These are phyloP conservation scores for Aspidiotus destructor DNA, from an alignment of 2,888 invertebrate genomes.

Conservation along the genomic window DNA sequence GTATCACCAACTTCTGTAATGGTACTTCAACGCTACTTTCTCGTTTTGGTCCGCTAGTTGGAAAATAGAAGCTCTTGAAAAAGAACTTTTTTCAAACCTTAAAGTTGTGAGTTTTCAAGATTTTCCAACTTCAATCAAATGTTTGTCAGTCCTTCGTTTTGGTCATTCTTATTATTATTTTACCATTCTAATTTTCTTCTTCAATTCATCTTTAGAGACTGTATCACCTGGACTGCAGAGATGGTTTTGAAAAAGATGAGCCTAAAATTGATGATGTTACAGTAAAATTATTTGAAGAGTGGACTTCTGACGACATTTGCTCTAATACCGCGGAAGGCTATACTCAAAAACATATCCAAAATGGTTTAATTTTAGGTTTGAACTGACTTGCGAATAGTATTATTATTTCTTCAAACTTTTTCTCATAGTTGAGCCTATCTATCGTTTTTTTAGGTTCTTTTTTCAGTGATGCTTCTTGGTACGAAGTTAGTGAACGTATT, in stretches of 20 bases:
- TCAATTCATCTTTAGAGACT: constrained; percentile 7
- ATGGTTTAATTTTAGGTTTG: constrained; percentile 25
- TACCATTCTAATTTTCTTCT: not conserved
- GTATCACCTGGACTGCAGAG: constrained; percentile 6
- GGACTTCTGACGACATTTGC: constrained; percentile 5
- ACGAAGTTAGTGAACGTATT: constrained; percentile 20
- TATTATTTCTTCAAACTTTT: not conserved
- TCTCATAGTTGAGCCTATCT: not conserved
- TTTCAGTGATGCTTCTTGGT: constrained; percentile 26
- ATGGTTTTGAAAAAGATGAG: not conserved
- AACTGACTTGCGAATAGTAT: not conserved
- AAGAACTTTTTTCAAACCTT: too few species aligned
- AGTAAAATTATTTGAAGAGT: too few species aligned
- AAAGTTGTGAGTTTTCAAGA: too few species aligned
- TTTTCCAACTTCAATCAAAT: too few species aligned
- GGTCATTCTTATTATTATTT: not conserved
- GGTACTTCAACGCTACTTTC: too few species aligned
- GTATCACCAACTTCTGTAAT: too few species aligned
- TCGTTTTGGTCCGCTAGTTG: too few species aligned
- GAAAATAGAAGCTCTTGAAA: too few species aligned
- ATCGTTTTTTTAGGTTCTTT: constrained; percentile 10
- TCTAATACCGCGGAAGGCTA: too few species aligned
- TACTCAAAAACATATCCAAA: constrained; percentile 5
- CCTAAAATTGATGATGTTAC: too few species aligned
- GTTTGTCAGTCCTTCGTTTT: not conserved